Conservation (phyloP, 2,888 invertebrate species). For the Antheraea assamensis region DNA sequence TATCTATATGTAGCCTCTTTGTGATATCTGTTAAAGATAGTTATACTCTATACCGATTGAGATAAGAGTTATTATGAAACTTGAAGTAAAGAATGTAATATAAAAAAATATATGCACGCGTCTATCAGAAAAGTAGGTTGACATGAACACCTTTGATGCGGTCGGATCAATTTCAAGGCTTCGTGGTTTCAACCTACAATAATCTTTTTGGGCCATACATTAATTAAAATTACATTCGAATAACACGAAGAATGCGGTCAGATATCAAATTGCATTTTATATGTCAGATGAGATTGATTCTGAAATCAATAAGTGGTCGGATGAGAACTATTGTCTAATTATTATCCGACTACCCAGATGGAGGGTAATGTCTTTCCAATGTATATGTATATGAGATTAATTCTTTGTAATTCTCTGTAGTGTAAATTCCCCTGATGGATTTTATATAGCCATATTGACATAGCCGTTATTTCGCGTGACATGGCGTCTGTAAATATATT, state of each 20-base stretch:
- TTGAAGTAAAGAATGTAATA: background rate
- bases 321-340: conserved; percentile 6
- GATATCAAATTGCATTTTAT: conserved; percentile 12
- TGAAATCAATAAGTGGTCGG: background rate
- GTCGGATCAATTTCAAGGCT: conserved; percentile 76
- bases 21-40: background rate
- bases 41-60: conserved; percentile 23
- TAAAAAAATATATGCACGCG: conserved; percentile 38
- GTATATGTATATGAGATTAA: too few relatives aligned
- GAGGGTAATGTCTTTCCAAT: too few relatives aligned
- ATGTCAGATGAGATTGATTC: conserved; percentile 11
- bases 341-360: too few relatives aligned
- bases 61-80: too few relatives aligned
- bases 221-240: conserved; percentile 34
- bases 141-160: conserved; percentile 64
- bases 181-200: conserved; percentile 56
- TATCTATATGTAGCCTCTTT: background rate
- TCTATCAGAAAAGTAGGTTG: conserved; percentile 59
- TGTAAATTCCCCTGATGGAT: too few relatives aligned
- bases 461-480: too few relatives aligned
- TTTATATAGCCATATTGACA: too few relatives aligned
- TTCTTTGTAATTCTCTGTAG: too few relatives aligned
- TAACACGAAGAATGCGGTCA: conserved; percentile 19
- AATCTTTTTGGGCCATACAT: conserved; percentile 48
- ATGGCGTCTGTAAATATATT: too few relatives aligned